Evolutionary conservation across 1,140 invertebrate genomes (phyloP), one percentile per base, ranked within the genome.

Genomic region (Phymorhynchus buccinoides): DNA sequence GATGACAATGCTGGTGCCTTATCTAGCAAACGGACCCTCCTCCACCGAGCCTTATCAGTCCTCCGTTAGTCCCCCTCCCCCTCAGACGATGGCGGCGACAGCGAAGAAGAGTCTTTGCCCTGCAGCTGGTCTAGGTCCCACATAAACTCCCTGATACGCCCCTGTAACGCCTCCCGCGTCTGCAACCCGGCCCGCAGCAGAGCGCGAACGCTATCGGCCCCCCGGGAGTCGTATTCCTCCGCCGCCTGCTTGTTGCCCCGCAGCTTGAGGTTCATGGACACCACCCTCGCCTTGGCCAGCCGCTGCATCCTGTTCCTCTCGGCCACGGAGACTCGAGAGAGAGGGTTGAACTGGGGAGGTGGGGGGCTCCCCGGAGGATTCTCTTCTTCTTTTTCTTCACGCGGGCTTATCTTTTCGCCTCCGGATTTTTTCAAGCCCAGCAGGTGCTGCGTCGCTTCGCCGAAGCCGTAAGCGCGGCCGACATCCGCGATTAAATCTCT

Each of bases 381-480:
- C 3, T 35, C 30, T 16, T 16, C 6, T 16, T 14, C 22, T 16
- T 14, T 22, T 4, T 62, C 56, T 27, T 62, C 14, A 12, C 18
- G 56, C 18, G 56, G 1, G 22, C 14, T 62, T 62, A 62, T 62
- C 56, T 62, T 62, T 27, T 27, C 56, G 18, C 56, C 56, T 52
- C 22, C 48, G 22, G 56, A 27, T 27, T 62, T 62, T 27, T 14
- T 62, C 56, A 4, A 4, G 18, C 4, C 4, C 56, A 62, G 56
- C 56, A 27, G 56, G 4, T 22, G 56, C 14, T 4, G 14, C 4
- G 77, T 9, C 39, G 77, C 77, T 22, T 52, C 77, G 30, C 77
- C 77, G 77, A 79, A 79, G 1, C 77, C 77, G 77, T 32, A 79
- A 56, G 77, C 77, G 18, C 77, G 41, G 77, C 42, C 77, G 18